Evolutionary conservation across 2,888 invertebrate genomes (phyloP).

Genomic region (Chamaedrilus cognettii): DNA sequence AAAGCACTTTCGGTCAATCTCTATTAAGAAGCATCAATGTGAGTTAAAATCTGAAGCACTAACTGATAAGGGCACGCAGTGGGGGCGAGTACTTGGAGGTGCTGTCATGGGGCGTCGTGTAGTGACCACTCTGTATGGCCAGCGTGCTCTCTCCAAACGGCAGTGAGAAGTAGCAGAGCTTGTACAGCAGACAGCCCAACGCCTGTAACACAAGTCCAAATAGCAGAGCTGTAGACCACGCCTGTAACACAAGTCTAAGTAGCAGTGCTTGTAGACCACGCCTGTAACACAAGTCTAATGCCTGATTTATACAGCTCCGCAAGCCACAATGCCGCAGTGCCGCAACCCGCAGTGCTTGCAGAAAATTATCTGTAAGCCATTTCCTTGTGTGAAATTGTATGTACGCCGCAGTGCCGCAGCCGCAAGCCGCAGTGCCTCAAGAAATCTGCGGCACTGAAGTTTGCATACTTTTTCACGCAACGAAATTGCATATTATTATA

Average conservation of each 20-base stretch:
- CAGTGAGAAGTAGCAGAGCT: constrained; percentile 83
- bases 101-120: constrained; percentile 83
- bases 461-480: no score
- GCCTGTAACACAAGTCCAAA: constrained; percentile 65
- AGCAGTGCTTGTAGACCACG: background rate
- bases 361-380: no score
- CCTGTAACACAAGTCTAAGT: background rate
- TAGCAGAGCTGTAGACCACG: background rate
- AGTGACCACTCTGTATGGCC: constrained; percentile 87
- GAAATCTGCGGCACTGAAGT: no score
- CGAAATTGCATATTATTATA: no score
- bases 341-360: no score
- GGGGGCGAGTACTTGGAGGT: constrained; percentile 73
- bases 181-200: constrained; percentile 83
- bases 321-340: no score
- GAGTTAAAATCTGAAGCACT: no score
- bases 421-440: no score
- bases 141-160: constrained; percentile 92
- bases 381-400: no score
- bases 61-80: constrained; percentile 73
- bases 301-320: no score
- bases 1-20: background rate
- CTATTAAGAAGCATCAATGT: background rate
- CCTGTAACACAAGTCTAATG: no score
- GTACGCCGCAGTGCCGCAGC: no score